Base-by-base conservation (phyloP, 2,113 vertebrate genomes). In the Chionodraco myersi region DNA sequence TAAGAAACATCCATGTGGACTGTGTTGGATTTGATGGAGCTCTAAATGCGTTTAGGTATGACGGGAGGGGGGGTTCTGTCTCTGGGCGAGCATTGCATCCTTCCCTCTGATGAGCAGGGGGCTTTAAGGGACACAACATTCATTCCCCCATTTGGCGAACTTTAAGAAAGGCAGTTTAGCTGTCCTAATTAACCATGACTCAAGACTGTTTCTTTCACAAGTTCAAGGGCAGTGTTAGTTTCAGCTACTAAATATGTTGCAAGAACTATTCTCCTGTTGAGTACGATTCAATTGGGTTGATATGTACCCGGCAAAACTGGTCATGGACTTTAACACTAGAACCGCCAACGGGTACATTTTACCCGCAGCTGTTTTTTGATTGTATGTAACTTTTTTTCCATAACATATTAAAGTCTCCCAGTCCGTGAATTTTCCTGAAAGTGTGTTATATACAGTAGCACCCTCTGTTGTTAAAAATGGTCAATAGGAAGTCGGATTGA, bases 21-120 rank as follows among this genome's bases (percentile, higher is more conserved):
- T 62, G 16, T 59, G 10, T 30, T 30, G 30, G 30, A 67, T 73
- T 63, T 61, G 41, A 72, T 21, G 66, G 21, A 52, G 13, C 18
- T 44, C n/a, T 30, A 57, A 72, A 49, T 79, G n/a, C 60, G 60
- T 16, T 44, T 53, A 66, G 61, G 53, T 67, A 30, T 49, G 48
- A 72, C 18, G 0, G 4, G 26, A 3, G 6, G 18, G 4, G 26
- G 5, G 6, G 18, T 53, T 48, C 6, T 58, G 7, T 45, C 45
- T 41, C n/a, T 52, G 52, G 41, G 49, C 54, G 45, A 49, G n/a
- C 26, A 4, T 18, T 1, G 1, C 68, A 41, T 49, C 57, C 15
- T 21, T n/a, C 23, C 11, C 8, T 56, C 56, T 21, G 44, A 83
- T 67, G 57, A 67, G 10, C 48, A 21, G 34, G 11, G 16, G 30